These are phyloP conservation scores for Oreortyx pictus DNA, from an alignment of 2,797 vertebrate species.

Conservation along the genomic window DNA sequence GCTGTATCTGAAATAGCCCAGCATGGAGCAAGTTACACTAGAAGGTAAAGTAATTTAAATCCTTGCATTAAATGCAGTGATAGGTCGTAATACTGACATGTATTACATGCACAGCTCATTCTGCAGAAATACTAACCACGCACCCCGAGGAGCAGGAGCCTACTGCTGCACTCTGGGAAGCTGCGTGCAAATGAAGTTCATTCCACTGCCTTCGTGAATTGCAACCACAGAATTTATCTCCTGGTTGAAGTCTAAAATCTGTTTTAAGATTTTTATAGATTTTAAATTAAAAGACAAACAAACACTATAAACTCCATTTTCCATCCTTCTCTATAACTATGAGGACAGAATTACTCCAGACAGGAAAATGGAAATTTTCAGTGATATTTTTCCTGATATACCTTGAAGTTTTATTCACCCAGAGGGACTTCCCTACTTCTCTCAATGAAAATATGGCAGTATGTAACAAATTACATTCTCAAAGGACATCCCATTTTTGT, in stretches of 20 bases:
- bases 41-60: background rate
- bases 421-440: slow-evolving; percentile 53
- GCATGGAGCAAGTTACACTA: background rate
- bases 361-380: slow-evolving; percentile 36
- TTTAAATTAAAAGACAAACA: background rate
- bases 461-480: slow-evolving; percentile 74
- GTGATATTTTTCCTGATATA: slow-evolving; percentile 57
- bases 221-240: background rate
- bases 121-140: background rate
- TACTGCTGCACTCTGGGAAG: background rate
- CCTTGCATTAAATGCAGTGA: background rate
- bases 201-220: background rate
- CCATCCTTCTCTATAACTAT: background rate
- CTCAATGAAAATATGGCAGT: slow-evolving; percentile 69
- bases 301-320: background rate
- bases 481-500: slow-evolving; percentile 75
- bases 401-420: slow-evolving; percentile 72
- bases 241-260: background rate
- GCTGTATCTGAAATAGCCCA: background rate
- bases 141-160: background rate
- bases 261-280: background rate
- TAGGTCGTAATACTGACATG: accelerated
- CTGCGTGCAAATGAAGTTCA: background rate
- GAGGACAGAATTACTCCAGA: background rate
- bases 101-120: background rate